Base-by-base conservation (phyloP, 2,797 vertebrate species). In the Iguana delicatissima region DNA sequence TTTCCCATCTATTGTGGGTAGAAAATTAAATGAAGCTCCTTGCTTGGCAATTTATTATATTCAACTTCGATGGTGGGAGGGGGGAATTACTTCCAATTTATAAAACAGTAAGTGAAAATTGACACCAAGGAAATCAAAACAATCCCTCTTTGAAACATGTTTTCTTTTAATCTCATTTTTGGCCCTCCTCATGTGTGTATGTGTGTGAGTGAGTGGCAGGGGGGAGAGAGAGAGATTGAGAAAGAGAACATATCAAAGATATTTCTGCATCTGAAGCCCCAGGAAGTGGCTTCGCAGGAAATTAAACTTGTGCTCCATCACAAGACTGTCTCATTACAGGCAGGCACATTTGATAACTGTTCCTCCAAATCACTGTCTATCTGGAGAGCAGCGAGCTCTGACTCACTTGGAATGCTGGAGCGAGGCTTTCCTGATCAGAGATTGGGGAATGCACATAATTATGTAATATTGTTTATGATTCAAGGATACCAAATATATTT, bases 361-460 rank as follows among this genome's bases (percentile, higher is more conserved):
- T 72, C 24, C 76, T 83, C 77, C 69, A 77, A 88, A 62, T 59
- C 50, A 35, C 32, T 76, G 26, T 76, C 74, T 62, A 38, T 80
- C 79, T 83, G 69, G 55, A 77, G 86, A 82, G 80, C 85, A 74
- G 57, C 35, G 59, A 69, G 1, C 84, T 83, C 22, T 1, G 6
- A 0, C 32, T 76, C 0, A 0, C 18, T 22, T 22, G 59, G 0
- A 0, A 2, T 16, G 5, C 77, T 1, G 0, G 16, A 55, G 81
- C 89, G 72, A 55, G 38, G 20, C 82, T 82, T 82, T 91, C 74
- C 80, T 38, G 74, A 1, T 0, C 0, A 0, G 26, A 80, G 89
- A 22, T 52, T 3, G 74, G 35, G 67, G n/a, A 67, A 42, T 1
- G 0, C 0, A 2, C 16, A 0, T 0, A 0, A n/a, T 6, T 46